These are phyloP conservation scores for Furcifer pardalis DNA, from an alignment of 2,797 vertebrate species.

Conservation along the genomic window DNA sequence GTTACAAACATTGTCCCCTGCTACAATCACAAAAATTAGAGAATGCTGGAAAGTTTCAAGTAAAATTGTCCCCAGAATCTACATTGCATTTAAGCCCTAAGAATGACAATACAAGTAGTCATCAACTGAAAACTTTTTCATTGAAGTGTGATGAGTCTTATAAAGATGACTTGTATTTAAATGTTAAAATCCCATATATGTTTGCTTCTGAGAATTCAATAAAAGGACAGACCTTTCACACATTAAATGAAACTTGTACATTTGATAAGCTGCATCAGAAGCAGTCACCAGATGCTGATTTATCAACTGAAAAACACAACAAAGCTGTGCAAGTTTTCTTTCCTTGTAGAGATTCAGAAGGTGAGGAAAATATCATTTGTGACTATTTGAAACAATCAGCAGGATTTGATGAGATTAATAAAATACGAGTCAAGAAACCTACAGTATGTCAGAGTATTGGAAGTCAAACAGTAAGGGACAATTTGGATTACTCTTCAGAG, in stretches of 20 bases:
- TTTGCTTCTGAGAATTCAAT: neutral
- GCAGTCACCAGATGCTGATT: neutral
- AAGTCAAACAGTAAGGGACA: neutral
- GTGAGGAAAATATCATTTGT: neutral
- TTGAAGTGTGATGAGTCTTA: neutral
- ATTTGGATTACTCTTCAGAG: conserved; percentile 8
- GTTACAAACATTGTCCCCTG: neutral
- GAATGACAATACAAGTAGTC: neutral
- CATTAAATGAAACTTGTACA: conserved; percentile 2
- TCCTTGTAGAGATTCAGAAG: conserved; percentile 10
- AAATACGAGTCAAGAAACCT: neutral
- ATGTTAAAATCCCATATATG: neutral
- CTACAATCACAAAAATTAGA: neutral
- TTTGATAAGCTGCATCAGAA: conserved; percentile 5
- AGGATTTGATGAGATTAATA: neutral
- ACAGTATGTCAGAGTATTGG: neutral
- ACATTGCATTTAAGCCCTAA: neutral
- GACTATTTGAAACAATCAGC: neutral
- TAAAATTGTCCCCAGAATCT: conserved; percentile 1
- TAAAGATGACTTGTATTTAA: neutral
- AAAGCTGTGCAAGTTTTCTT: conserved; percentile 25
- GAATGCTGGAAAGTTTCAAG: neutral
- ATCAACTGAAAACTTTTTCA: neutral
- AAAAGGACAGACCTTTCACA: neutral
- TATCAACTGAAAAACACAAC: neutral